phyloP scores from a whole-genome alignment of 2,888 invertebrate genomes.

The Macrostomum cliftonense region DNA sequence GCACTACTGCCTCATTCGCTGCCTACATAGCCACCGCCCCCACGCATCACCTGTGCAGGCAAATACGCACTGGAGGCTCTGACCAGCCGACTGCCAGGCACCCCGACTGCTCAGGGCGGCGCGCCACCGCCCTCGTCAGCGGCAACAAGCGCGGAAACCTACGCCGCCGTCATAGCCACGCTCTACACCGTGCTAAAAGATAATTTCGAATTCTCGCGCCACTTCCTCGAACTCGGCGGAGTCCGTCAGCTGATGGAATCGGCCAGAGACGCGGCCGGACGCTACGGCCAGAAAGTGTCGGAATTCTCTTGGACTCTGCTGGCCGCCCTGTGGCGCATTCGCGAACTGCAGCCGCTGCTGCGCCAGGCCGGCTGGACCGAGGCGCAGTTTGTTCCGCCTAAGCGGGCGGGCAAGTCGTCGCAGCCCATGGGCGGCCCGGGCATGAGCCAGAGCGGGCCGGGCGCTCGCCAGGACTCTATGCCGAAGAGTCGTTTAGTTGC shows the following conservation, averaged over 20 bases:
- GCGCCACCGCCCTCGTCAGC: too few relatives aligned
- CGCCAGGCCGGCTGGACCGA: constrained; percentile 1
- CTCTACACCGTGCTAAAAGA: constrained; percentile 88
- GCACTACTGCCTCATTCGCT: too few relatives aligned
- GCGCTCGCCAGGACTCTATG: neutral
- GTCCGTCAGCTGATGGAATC: too few relatives aligned
- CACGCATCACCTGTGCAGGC: too few relatives aligned
- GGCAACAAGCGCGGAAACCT: constrained; percentile 43
- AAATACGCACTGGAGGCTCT: too few relatives aligned
- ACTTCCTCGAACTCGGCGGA: too few relatives aligned
- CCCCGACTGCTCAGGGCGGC: too few relatives aligned
- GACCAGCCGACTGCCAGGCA: too few relatives aligned
- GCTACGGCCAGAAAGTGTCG: neutral
- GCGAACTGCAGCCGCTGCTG: neutral
- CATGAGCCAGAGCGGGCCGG: neutral
- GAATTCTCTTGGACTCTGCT: neutral
- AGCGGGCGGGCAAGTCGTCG: neutral
- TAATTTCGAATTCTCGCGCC: constrained; percentile 37
- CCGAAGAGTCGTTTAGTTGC: neutral
- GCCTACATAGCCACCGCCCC: too few relatives aligned
- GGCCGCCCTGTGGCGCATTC: neutral
- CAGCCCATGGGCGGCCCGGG: neutral
- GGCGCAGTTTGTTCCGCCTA: neutral
- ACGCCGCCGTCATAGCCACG: constrained; percentile 86
- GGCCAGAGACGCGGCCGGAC: neutral